A percentile compares a stretch with the other conserved stretches of the same genome.
Evolutionary conservation across 2,888 invertebrate species (phyloP).

Genomic region (Tipula helvola): DNA sequence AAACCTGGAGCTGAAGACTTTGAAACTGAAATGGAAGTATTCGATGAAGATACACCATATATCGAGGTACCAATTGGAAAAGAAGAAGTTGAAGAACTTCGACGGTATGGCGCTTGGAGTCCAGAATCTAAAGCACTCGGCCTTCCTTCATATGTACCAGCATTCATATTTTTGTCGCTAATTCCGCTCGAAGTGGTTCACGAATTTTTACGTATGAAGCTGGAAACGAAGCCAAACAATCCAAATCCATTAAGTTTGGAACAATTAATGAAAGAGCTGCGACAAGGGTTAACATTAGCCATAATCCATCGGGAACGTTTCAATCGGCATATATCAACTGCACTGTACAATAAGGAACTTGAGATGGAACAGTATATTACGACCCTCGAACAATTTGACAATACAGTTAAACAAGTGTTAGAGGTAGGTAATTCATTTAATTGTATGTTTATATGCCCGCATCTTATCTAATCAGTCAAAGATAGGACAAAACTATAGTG

Average conservation of each 20-base stretch:
- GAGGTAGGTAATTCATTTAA: conserved; percentile 38
- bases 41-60: conserved; percentile 30
- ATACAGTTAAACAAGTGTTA: conserved; percentile 59
- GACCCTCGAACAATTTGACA: conserved; percentile 60
- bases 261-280: conserved; percentile 80
- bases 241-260: conserved; percentile 78
- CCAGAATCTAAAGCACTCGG: conserved; percentile 60
- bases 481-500: neutral
- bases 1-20: conserved; percentile 35
- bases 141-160: conserved; percentile 72
- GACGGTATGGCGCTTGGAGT: conserved; percentile 60
- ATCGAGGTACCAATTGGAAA: conserved; percentile 16
- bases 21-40: conserved; percentile 34
- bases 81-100: conserved; percentile 19
- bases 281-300: conserved; percentile 77
- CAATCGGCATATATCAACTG: conserved; percentile 49
- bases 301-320: conserved; percentile 69
- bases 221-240: conserved; percentile 69
- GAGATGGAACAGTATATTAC: conserved; percentile 40
- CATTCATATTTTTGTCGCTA: conserved; percentile 74
- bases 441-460: neutral
- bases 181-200: conserved; percentile 85
- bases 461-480: neutral
- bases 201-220: conserved; percentile 74
- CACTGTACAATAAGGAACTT: conserved; percentile 39